A percentile compares a stretch with the other conserved stretches of the same genome.
phyloP scores from a whole-genome alignment of 2,113 vertebrate species.

The Marmota monax region DNA sequence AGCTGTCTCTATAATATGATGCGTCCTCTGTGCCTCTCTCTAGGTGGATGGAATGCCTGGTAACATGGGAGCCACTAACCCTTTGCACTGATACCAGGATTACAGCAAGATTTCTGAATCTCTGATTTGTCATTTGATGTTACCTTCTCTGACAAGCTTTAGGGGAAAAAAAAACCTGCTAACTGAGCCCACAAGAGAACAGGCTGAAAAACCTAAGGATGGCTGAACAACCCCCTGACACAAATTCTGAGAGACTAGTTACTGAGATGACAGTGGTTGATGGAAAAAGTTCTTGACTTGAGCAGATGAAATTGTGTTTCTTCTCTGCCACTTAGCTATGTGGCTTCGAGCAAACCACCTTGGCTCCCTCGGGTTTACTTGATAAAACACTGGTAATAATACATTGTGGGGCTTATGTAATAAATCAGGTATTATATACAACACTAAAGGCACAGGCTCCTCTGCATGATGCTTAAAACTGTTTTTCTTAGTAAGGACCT shows the following conservation, averaged over 20 bases:
- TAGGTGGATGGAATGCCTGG: background rate
- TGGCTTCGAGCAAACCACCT: slow-evolving; percentile 13
- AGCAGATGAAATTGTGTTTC: background rate
- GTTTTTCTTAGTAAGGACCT: background rate
- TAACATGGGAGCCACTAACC: background rate
- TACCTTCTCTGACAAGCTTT: background rate
- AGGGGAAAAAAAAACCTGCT: background rate
- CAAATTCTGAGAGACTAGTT: background rate
- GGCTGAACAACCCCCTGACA: background rate
- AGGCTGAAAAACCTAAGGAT: background rate
- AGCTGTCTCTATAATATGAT: background rate
- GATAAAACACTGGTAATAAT: slow-evolving; percentile 6
- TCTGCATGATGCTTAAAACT: background rate
- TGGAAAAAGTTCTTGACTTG: slow-evolving; percentile 37
- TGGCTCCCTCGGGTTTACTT: background rate
- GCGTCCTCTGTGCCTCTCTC: background rate
- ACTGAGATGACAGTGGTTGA: background rate
- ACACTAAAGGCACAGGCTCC: background rate
- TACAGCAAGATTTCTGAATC: background rate
- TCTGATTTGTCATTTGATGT: background rate
- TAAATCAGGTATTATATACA: background rate
- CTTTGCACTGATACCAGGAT: background rate
- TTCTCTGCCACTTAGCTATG: background rate
- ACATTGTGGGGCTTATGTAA: background rate
- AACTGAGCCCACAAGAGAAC: background rate